These are phyloP conservation scores for Caerostris extrusa DNA, from an alignment of 1,140 invertebrate genomes.

Conservation along the genomic window DNA sequence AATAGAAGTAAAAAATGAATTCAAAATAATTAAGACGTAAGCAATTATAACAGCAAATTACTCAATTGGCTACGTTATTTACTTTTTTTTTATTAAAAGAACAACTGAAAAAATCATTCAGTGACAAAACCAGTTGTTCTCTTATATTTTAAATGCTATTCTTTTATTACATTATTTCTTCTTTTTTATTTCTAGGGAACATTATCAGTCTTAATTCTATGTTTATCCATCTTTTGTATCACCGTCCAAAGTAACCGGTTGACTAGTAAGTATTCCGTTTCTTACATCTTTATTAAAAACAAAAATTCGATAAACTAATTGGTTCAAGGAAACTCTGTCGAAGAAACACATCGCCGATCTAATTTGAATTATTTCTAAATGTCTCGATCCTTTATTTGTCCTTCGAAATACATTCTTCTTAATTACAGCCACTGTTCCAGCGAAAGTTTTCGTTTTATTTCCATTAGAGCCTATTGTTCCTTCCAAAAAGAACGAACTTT, in stretches of 20 bases:
- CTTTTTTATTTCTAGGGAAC: slow-evolving; percentile 52
- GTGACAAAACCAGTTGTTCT: too few relatives aligned
- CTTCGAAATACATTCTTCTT: background rate
- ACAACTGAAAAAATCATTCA: too few relatives aligned
- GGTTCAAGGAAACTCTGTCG: too few relatives aligned
- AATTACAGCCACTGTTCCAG: background rate
- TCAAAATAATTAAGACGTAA: too few relatives aligned
- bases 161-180: background rate
- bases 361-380: background rate
- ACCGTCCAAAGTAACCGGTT: background rate
- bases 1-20: too few relatives aligned
- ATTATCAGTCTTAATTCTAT: background rate
- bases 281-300: background rate
- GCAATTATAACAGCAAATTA: too few relatives aligned
- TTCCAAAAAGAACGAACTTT: background rate
- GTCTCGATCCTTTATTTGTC: background rate
- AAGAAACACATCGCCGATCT: background rate
- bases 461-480: background rate
- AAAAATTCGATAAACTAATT: background rate
- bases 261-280: slow-evolving; percentile 59
- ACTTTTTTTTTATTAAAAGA: too few relatives aligned
- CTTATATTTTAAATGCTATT: background rate
- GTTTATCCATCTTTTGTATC: background rate
- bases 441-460: background rate
- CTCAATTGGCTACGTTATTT: too few relatives aligned